phyloP scores from a whole-genome alignment of 2,797 vertebrate species.

The Muraenolepis orangiensis region DNA sequence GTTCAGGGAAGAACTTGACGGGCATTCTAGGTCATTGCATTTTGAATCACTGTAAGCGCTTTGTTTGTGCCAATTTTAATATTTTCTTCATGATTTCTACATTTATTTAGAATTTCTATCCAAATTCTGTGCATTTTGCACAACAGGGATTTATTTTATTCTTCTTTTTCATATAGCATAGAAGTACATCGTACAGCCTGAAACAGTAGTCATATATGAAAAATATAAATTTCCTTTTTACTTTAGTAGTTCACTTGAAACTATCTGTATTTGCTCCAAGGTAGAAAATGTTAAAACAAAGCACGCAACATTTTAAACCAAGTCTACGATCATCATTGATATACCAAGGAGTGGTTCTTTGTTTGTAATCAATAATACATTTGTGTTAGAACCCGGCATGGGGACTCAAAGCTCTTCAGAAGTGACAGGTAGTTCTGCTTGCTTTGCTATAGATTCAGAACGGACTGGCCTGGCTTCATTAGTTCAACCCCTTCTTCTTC shows the following conservation, averaged over 20 bases:
- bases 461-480: constrained; percentile 30
- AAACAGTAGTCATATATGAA: not conserved
- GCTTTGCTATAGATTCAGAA: constrained; percentile 40
- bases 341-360: constrained; percentile 34
- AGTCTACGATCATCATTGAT: constrained; percentile 38
- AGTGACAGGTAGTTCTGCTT: constrained; percentile 24
- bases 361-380: not conserved
- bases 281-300: constrained; percentile 5
- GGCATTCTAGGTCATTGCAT: not conserved
- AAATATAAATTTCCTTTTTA: constrained; percentile 4
- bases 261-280: constrained; percentile 12
- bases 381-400: constrained; percentile 30
- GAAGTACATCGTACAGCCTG: not conserved
- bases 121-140: not conserved
- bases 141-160: not conserved
- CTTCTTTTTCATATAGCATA: not conserved
- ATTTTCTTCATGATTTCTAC: not conserved
- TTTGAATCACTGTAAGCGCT: not conserved
- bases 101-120: not conserved
- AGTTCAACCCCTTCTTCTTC: constrained; percentile 30
- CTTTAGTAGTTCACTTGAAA: not conserved
- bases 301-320: constrained; percentile 22
- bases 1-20: not conserved
- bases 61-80: constrained; percentile 12
- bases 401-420: constrained; percentile 32